These are phyloP conservation scores for Polydrusus pterygomalis DNA, from an alignment of 2,888 invertebrate species.

Conservation along the genomic window DNA sequence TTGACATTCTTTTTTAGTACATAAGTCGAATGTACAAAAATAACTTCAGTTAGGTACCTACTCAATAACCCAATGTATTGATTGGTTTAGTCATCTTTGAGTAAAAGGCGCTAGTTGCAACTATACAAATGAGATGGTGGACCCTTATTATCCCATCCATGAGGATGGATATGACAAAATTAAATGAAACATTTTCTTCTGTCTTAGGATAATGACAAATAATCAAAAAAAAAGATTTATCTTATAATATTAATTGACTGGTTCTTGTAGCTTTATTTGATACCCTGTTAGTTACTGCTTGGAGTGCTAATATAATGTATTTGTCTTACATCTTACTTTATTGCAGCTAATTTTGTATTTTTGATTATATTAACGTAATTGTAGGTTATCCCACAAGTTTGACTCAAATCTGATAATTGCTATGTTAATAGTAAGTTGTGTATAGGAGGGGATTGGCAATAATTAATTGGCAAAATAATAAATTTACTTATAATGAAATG, in stretches of 20 bases:
- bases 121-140: too few species aligned
- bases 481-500: slow-evolving; percentile 20
- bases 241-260: slow-evolving; percentile 41
- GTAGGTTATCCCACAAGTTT: slow-evolving; percentile 50
- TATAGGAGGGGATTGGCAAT: slow-evolving; percentile 21
- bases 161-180: too few species aligned
- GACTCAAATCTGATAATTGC: slow-evolving; percentile 34
- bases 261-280: slow-evolving; percentile 58
- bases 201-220: too few species aligned
- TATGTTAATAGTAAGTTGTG: slow-evolving; percentile 41
- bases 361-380: slow-evolving; percentile 42
- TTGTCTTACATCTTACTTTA: slow-evolving; percentile 50
- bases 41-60: too few species aligned
- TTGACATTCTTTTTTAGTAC: too few species aligned
- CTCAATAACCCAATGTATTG: too few species aligned
- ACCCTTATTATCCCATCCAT: too few species aligned
- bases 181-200: too few species aligned
- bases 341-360: slow-evolving; percentile 50
- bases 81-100: too few species aligned
- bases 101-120: too few species aligned
- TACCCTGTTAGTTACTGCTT: slow-evolving; percentile 69
- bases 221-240: background rate
- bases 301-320: slow-evolving; percentile 72
- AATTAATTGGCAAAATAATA: slow-evolving; percentile 21
- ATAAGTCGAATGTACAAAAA: too few species aligned